Evolutionary conservation across 2,113 vertebrate species (phyloP).

Genomic region (Paratilapia polleni): DNA sequence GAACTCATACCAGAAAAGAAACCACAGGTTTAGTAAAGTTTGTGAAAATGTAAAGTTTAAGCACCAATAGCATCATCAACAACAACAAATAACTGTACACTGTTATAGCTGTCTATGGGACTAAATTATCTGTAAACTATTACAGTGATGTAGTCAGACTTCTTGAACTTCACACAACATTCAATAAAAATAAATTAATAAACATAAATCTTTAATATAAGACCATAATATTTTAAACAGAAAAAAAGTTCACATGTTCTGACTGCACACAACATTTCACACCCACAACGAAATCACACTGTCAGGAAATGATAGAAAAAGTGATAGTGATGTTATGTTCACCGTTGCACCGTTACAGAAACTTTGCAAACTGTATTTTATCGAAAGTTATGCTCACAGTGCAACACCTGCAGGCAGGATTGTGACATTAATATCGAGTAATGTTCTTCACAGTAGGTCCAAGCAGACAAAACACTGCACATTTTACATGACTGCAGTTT

Average conservation of each 20-base stretch:
- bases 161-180: neutral
- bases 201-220: neutral
- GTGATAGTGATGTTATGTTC: neutral
- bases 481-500: neutral
- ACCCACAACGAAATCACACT: neutral
- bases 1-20: neutral
- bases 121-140: fast-evolving
- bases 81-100: neutral
- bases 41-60: neutral
- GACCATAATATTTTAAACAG: neutral
- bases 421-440: too few relatives aligned
- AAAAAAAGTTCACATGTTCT: neutral
- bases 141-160: neutral
- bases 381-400: neutral
- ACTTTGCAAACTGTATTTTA: constrained; percentile 1
- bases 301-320: neutral
- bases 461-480: neutral
- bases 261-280: neutral
- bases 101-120: neutral
- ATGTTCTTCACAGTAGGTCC: neutral
- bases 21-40: neutral
- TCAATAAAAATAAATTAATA: fast-evolving
- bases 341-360: neutral
- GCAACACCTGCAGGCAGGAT: neutral
- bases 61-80: neutral